Percentiles rank a stretch among this genome's conserved stretches.
These are phyloP conservation scores for Chloroceryle inda DNA, from an alignment of 2,797 vertebrate species.

Conservation along the genomic window DNA sequence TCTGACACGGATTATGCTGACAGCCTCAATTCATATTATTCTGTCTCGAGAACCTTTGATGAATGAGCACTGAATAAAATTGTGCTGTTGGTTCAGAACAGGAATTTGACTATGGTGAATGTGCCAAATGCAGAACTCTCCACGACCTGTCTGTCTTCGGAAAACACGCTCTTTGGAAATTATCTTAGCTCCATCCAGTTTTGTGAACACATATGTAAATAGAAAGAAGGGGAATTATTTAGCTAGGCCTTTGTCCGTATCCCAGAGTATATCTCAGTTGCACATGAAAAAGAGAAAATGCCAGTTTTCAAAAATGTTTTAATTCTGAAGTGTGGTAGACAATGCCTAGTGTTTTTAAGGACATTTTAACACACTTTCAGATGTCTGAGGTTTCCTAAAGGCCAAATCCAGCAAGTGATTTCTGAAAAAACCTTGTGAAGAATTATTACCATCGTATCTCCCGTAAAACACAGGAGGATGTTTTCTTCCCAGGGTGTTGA, in stretches of 20 bases:
- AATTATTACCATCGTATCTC: background rate
- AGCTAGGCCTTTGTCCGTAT: background rate
- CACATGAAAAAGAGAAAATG: background rate
- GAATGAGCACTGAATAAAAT: background rate
- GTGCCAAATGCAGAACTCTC: background rate
- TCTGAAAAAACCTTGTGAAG: background rate
- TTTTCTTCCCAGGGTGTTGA: background rate
- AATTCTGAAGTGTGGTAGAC: background rate
- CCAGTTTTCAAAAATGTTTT: background rate
- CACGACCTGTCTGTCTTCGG: background rate
- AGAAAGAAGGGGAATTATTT: background rate
- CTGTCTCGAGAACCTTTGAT: background rate
- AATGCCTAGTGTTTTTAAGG: background rate
- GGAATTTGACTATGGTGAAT: background rate
- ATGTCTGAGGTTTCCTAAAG: background rate
- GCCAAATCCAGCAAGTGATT: background rate
- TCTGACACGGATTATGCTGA: background rate
- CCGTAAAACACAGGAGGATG: background rate
- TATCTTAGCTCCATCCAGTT: background rate
- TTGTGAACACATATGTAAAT: background rate
- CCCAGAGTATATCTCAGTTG: background rate
- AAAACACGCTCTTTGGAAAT: background rate
- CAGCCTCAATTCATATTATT: background rate
- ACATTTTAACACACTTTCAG: background rate
- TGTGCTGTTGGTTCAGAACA: background rate